These are phyloP conservation scores for Hypsibius dujardini DNA, from an alignment of 1,140 invertebrate genomes.

Conservation along the genomic window DNA sequence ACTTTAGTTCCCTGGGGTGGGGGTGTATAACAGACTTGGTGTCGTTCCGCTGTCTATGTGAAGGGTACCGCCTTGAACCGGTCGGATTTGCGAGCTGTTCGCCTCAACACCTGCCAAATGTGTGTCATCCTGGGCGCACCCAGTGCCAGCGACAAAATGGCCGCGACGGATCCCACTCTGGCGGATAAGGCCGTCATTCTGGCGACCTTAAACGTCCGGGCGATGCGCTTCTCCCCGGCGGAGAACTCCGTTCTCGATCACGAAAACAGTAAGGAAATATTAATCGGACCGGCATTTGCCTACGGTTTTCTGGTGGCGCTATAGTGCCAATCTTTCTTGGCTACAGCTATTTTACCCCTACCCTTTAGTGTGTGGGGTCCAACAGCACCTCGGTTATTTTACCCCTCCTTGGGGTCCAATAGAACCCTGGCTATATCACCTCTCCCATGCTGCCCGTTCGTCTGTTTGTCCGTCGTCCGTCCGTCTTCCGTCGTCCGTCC, in stretches of 20 bases:
- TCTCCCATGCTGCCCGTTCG: no score
- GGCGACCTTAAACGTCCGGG: slow-evolving; percentile 1
- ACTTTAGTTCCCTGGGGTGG: not conserved
- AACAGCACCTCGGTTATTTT: no score
- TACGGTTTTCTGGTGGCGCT: not conserved
- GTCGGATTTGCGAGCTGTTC: not conserved
- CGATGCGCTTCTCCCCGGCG: not conserved
- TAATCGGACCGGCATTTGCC: not conserved
- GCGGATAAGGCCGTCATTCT: slow-evolving; percentile 3
- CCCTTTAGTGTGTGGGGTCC: no score
- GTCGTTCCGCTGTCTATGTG: no score
- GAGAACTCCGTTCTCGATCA: not conserved
- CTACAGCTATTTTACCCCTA: no score
- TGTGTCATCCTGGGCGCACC: slow-evolving; percentile 11
- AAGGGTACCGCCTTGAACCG: slow-evolving; percentile 5
- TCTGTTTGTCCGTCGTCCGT: no score
- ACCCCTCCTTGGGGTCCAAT: no score
- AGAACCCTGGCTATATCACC: no score
- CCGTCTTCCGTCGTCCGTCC: no score
- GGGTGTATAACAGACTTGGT: not conserved
- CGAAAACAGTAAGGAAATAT: not conserved
- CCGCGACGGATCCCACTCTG: not conserved
- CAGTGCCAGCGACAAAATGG: not conserved
- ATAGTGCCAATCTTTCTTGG: not conserved
- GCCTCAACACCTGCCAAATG: not conserved